Evolutionary conservation across 1,140 invertebrate genomes (phyloP).

Genomic region (Atta texana): DNA sequence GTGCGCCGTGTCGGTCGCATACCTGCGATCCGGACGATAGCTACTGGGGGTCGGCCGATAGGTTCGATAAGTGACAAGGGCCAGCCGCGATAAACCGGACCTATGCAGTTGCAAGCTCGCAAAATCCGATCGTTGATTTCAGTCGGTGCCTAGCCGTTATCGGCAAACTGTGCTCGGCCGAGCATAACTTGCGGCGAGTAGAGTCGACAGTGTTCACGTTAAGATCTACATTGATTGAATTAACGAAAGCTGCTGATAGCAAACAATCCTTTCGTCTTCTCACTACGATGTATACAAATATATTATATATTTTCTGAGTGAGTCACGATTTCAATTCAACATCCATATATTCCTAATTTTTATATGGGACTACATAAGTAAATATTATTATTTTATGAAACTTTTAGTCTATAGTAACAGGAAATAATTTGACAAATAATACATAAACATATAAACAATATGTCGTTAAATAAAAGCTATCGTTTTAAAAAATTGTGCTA

Average conservation of each 20-base stretch:
- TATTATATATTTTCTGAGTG: not conserved
- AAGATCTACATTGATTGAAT: slow-evolving; percentile 46
- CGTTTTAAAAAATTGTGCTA: not conserved
- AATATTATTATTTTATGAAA: no score
- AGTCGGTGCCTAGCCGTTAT: slow-evolving; percentile 34
- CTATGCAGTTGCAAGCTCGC: slow-evolving; percentile 34
- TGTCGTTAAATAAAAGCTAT: not conserved
- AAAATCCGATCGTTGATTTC: slow-evolving; percentile 53
- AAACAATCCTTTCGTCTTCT: not conserved
- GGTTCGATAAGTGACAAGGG: slow-evolving; percentile 48
- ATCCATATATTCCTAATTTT: no score
- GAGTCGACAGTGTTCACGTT: slow-evolving; percentile 3
- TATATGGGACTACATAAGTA: no score
- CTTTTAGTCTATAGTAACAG: not conserved
- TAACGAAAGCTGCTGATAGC: not conserved
- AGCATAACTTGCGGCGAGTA: slow-evolving; percentile 30
- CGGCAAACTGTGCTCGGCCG: slow-evolving; percentile 37
- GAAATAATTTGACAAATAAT: not conserved
- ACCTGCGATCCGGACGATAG: slow-evolving; percentile 54
- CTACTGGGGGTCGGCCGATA: slow-evolving; percentile 43
- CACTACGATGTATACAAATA: not conserved
- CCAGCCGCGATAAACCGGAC: slow-evolving; percentile 46
- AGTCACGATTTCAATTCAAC: not conserved
- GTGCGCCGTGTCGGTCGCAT: slow-evolving; percentile 47
- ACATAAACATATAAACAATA: not conserved